A percentile compares a stretch with the other conserved stretches of the same genome.
These are phyloP conservation scores for Odocoileus virginianus DNA, from an alignment of 2,113 vertebrate species.

Conservation along the genomic window DNA sequence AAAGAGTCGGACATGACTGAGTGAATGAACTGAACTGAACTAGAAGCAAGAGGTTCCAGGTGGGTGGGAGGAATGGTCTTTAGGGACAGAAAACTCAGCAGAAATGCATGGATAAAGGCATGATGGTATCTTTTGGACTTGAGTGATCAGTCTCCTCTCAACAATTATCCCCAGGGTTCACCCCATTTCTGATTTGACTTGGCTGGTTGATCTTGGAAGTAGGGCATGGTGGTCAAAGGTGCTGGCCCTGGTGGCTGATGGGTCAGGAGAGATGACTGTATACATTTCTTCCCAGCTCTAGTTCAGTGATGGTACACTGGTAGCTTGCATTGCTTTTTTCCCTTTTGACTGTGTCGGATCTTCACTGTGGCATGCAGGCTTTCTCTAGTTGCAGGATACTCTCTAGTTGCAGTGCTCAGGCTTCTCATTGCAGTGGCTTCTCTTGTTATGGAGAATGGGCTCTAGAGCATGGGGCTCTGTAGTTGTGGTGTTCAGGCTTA, in stretches of 20 bases:
- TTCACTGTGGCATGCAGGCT: background rate
- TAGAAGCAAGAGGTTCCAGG: background rate
- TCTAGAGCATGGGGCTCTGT: background rate
- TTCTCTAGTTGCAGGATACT: background rate
- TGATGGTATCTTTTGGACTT: background rate
- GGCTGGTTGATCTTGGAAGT: background rate
- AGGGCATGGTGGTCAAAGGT: background rate
- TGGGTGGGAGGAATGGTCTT: background rate
- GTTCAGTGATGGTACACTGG: background rate
- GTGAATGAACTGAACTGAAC: background rate
- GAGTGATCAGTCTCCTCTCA: background rate
- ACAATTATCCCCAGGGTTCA: background rate
- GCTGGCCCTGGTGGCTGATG: background rate
- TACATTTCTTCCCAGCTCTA: background rate
- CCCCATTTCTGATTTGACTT: background rate
- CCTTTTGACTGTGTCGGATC: background rate
- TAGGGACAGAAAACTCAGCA: background rate
- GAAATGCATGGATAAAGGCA: background rate
- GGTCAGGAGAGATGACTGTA: background rate
- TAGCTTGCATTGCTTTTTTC: background rate
- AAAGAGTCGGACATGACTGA: background rate
- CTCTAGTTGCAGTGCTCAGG: background rate
- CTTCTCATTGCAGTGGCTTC: background rate
- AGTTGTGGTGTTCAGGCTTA: background rate
- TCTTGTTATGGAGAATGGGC: background rate